Evolutionary conservation across 2,888 invertebrate genomes (phyloP), one percentile per base, ranked within the genome.

Genomic region (Synergus itoensis): DNA sequence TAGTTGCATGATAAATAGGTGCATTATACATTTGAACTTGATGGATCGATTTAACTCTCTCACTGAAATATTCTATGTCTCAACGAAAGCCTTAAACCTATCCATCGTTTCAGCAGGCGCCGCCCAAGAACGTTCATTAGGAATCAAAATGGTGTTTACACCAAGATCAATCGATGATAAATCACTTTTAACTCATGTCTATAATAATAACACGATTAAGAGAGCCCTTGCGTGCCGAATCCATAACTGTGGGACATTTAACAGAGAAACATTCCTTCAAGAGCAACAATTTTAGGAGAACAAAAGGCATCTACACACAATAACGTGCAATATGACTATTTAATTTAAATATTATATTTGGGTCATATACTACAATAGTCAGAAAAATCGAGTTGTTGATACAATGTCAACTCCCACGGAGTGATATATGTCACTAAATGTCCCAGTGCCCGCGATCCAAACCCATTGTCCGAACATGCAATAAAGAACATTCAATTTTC

Each of bases 121-220:
- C 60, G 60, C 60, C 60, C 21, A 21, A 60, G 18, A 60, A 9
- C 16, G 16, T 18, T n/a, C n/a, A n/a, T 60, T 60, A 21, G 5
- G 21, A 21, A 5, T 21, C 16, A 16, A 41, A 60, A 48, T 28
- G 43, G 36, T 64, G 65, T 77, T 62, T 48, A 79, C 43, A 65
- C 21, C 60, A 57, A 57, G 64, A 79, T 77, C 75, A 18, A 67
- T 79, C 57, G 75, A 64, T 77, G 48, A 48, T 76, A 76, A 60
- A 76, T 76, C 45, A 18, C 76, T 57, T 9, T 62, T 53, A 40
- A 18, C 41, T 73, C 21, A 45, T 45, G 45, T 11, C 18, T 9
- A 21, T 21, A 76, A 53, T 76, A 76, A 60, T 76, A 53, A 76
- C 40, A 76, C 36, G 36, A 36, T 48, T 53, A 41, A 36, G 41